Evolutionary conservation across 2,888 invertebrate genomes (phyloP), one percentile per base, ranked within the genome.

Genomic region (Sympetrum striolatum): DNA sequence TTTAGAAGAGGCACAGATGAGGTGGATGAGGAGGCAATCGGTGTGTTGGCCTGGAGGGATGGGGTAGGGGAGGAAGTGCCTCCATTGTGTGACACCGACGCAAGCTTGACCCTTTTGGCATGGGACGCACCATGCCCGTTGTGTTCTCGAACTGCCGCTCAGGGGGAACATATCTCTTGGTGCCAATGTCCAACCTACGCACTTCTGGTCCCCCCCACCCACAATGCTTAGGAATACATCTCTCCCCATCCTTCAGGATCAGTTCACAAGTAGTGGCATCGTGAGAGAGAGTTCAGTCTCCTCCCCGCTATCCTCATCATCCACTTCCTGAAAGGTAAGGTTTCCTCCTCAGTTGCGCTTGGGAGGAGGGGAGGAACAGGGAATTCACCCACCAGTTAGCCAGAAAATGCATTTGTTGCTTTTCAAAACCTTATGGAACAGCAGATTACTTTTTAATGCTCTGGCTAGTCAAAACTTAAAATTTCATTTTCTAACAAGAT

Each of bases 281-380:
- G 58, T 81, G 60, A 90, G 90, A 80, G 90, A 90, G 90, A 90
- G 90, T 79, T 90, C 90, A 53, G 90, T 90, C 80, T 90, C 90
- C 48, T 90, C 90, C 80, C 90, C 90, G 80, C 90, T 90, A 53
- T 80, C 53, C n/a, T 82, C 86, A 86, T 86, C 86, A 35, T 80
- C 90, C 90, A 90, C 80, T 80, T 90, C 90, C 90, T 90, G 90
- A 80, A 90, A 90, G 60, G 80, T 25, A 90, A 60, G 90, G 53
- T 53, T 58, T 58, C 35, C 58, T 35, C 86, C 58, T 86, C 86
- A 86, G 86, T 48, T 25, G 73, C 73, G 73, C 73, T 73, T 6
- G 31, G 73, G 73, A 73, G 73, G 73, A 31, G 5, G 73, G 73
- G 73, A 64, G 64, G 25, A 25, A 64, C n/a, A 64, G 64, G 64